Evolutionary conservation across 1,140 invertebrate genomes (phyloP).

Genomic region (Oreohelix idahoensis): DNA sequence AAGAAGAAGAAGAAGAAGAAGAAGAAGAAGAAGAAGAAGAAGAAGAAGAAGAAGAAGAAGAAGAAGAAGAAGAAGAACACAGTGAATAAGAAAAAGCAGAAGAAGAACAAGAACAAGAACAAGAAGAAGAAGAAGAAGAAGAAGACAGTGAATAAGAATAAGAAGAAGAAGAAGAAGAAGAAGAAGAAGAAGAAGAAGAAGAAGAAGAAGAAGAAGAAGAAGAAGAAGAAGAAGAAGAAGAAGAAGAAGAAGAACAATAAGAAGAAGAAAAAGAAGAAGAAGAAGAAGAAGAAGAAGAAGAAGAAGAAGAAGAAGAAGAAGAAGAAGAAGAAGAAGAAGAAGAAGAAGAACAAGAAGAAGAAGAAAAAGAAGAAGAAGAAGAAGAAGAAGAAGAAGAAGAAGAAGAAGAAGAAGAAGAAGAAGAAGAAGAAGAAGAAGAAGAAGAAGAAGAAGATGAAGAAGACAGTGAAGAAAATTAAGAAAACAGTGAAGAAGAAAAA

Average conservation of each 20-base stretch:
- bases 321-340: conserved; percentile 6
- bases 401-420: conserved; percentile 12
- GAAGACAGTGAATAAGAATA: no score
- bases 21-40: not conserved
- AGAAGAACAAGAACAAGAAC: no score
- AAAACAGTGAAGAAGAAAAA: not conserved
- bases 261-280: not conserved
- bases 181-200: no score
- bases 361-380: conserved; percentile 1
- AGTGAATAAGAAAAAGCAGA: no score
- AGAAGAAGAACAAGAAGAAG: not conserved
- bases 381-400: not conserved
- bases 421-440: not conserved
- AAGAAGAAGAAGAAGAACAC: no score
- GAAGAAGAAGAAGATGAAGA: not conserved
- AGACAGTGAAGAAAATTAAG: not conserved
- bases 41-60: not conserved
- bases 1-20: conserved; percentile 4
- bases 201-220: no score
- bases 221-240: conserved; percentile 14
- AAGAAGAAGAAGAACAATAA: not conserved
- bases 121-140: no score
- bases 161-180: no score
- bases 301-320: not conserved
- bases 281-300: conserved; percentile 4